Base-by-base conservation (phyloP, 1,140 invertebrate species). In the Aphelinus certus region DNA sequence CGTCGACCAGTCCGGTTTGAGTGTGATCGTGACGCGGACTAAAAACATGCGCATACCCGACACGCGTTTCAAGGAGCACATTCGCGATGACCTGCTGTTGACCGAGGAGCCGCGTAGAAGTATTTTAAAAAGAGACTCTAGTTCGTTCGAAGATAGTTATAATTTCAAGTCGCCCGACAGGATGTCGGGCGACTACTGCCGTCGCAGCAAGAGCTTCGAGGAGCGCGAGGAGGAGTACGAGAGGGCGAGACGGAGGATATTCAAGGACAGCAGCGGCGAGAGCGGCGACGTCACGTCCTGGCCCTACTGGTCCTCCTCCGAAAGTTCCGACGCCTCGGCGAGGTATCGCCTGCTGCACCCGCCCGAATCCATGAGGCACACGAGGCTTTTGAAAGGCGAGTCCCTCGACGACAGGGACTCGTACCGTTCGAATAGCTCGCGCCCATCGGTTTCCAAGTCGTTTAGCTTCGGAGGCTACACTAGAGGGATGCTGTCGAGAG, bases 221-320 rank as follows among this genome's bases (percentile, higher is more conserved):
- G 95, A 97, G 85, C 88, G 96, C 46, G 95, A 97, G 82, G 93
- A 94, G 80, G 95, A 96, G 77, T 97, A 97, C 85, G 94, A 96
- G 81, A 92, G 93, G 80, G 94, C 92, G 46, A 88, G 94, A 55
- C 90, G 92, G 77, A 90, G 95, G 84, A 97, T 96, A 86, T 96
- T 96, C 81, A 94, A 94, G 73, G 87, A 87, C 43, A 83, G 84
- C 0, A 86, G 85, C 3, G 81, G 83, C 53, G 87, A 86, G 26
- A 86, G 85, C 3, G 81, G 83, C 55, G 87, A 86, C 26, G 77
- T 87, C 26, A 70, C 82, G 0, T 87, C 86, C 1, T 88, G 87
- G 87, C 84, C 85, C 9, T 87, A 86, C 79, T 90, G 86, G 90
- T 91, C 86, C 77, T 91, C 87, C 73, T 88, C 89, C 7, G 84